Evolutionary conservation across 2,113 vertebrate genomes (phyloP), one percentile per base, ranked within the genome.

Genomic region (Struthio camelus): DNA sequence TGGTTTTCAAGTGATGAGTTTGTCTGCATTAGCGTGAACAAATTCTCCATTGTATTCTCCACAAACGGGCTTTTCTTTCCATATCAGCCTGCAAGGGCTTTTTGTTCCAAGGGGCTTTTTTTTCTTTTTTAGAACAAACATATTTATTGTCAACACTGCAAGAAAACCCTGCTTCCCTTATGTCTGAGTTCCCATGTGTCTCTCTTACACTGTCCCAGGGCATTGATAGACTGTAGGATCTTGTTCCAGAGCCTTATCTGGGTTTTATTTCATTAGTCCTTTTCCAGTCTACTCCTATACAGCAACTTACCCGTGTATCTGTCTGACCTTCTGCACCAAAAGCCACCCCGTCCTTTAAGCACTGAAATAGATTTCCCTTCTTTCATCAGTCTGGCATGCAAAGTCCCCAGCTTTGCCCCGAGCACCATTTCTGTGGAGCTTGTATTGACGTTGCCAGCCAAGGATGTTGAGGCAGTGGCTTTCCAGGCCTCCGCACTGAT

Each of bases 121-220:
- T 65, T 85, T 79, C 62, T 65, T 44, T 54, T 32, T 27, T 75
- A 91, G 90, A 96, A 96, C 90, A 67, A 84, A 92, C 70, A 87
- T 88, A 86, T 92, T 95, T 92, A 89, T 96, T 95, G 82, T 94
- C 75, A 95, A 85, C 61, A 69, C 42, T 56, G 40, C 34, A 61
- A 53, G 73, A 51, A 50, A 64, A 8, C 6, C 34, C 56, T 73
- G 34, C 38, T 92, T 86, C 70, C 90, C 89, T 89, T 73, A 44
- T 32, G 44, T 76, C 84, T 96, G 83, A 50, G 81, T 97, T 97
- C 97, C 97, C 96, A 95, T 80, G 81, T 85, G 90, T 94, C 89
- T 96, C 91, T 89, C 85, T 95, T 93, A 95, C 85, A 77, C 69
- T 89, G 58, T 95, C 51, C 59, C 66, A 83, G 76, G 75, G 50